These are phyloP conservation scores for Lithobates sylvaticus DNA, from an alignment of 2,797 vertebrate species.

Conservation along the genomic window DNA sequence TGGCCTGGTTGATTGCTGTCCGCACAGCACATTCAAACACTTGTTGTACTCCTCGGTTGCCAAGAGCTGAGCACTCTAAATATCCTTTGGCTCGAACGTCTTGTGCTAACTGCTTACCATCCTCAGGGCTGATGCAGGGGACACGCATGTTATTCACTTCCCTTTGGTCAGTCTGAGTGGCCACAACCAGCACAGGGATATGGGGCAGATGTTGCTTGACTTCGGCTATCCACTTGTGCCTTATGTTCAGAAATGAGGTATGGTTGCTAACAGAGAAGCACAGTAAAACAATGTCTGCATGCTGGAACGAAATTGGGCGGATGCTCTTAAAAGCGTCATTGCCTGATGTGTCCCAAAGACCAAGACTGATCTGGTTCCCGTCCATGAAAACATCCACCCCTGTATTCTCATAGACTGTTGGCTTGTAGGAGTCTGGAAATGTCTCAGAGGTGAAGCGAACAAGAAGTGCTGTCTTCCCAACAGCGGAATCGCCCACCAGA, in stretches of 20 bases:
- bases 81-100: conserved; percentile 92
- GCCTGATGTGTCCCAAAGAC: conserved; percentile 96
- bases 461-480: conserved; percentile 93
- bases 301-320: conserved; percentile 93
- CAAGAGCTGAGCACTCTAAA: conserved; percentile 92
- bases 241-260: conserved; percentile 84
- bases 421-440: conserved; percentile 91
- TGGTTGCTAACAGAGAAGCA: conserved; percentile 96
- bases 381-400: conserved; percentile 97
- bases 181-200: conserved; percentile 90
- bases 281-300: conserved; percentile 92
- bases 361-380: conserved; percentile 90
- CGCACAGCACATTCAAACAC: conserved; percentile 94
- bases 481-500: conserved; percentile 91
- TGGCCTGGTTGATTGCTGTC: conserved; percentile 86
- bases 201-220: conserved; percentile 86
- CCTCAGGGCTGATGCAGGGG: conserved; percentile 79
- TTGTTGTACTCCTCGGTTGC: conserved; percentile 92
- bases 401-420: conserved; percentile 95
- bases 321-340: conserved; percentile 90
- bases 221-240: conserved; percentile 90
- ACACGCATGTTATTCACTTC: conserved; percentile 81
- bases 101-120: conserved; percentile 88
- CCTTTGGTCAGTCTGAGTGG: conserved; percentile 93
- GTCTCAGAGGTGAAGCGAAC: conserved; percentile 96